Percentiles rank a stretch among this genome's conserved stretches.
phyloP scores from a whole-genome alignment of 2,797 vertebrate genomes.

The Chrysocyon brachyurus region DNA sequence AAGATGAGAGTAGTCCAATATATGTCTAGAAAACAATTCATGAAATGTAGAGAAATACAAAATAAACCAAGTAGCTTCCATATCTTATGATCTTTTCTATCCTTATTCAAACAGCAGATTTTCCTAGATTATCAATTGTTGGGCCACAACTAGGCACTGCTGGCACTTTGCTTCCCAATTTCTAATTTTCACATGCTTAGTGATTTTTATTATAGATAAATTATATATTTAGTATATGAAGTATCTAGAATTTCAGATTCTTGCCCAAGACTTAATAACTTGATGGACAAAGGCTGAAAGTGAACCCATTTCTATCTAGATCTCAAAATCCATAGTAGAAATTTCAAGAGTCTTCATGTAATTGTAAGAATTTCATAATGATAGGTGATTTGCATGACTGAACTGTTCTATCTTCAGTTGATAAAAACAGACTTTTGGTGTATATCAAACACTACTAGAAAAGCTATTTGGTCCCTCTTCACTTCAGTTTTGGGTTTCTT shows the following conservation, averaged over 20 bases:
- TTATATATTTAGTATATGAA: neutral
- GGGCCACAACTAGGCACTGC: neutral
- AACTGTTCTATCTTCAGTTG: neutral
- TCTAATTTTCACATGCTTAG: neutral
- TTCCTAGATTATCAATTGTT: neutral
- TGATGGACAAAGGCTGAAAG: neutral
- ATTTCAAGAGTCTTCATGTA: neutral
- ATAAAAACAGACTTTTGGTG: neutral
- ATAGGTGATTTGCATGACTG: neutral
- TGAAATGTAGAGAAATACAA: neutral
- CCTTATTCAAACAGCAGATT: neutral
- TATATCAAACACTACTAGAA: neutral
- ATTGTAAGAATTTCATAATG: neutral
- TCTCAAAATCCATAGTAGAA: neutral
- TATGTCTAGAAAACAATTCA: neutral
- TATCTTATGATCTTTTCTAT: neutral
- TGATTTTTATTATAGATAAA: neutral
- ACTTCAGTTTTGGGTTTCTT: neutral
- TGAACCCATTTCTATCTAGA: neutral
- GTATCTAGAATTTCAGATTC: neutral
- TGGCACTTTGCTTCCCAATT: neutral
- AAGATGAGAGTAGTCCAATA: neutral
- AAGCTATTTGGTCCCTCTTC: neutral
- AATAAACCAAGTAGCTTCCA: neutral
- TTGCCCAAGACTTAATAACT: neutral